Base-by-base conservation (phyloP, 2,113 vertebrate species). In the Synchiropus splendidus region DNA sequence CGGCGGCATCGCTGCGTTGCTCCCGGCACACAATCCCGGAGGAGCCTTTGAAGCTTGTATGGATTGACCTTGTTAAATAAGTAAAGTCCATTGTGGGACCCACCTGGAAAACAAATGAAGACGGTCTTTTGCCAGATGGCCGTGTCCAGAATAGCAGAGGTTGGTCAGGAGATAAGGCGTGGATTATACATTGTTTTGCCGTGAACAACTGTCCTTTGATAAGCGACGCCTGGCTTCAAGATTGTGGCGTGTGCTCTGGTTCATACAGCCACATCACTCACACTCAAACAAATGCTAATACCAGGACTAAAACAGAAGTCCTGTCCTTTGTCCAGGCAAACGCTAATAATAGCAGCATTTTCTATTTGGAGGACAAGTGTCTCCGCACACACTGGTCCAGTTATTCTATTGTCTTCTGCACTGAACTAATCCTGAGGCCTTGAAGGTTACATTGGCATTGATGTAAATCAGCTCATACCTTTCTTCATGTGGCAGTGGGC, bases 31-130 rank as follows among this genome's bases (percentile, higher is more conserved):
- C 43, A 2, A 33, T 56, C 50, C 61, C 57, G 49, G 12, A 14
- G 31, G 41, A 61, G 48, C 45, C 61, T 70, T 61, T 80, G 72
- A 70, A 75, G 76, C 68, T 58, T 30, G 45, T 39, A 41, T 41
- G 54, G 51, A 41, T 47, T 71, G 76, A 80, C 76, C 78, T 77
- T 76, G 72, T 75, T 82, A 58, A 82, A 77, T 78, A 80, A 74
- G 65, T 77, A 45, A 72, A 58, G 63, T 64, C 72, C 61, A 67
- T 39, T 37, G 51, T 48, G 18, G 31, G 50, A 62, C 47, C 42
- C 62, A 75, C 67, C 67, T 75, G 66, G 69, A 70, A 67, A 66
- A 75, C 47, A 64, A 69, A 72, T 72, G 53, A 78, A 73, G 61
- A 69, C 16, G 67, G 49, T 54, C 52, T 38, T 51, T 40, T 35